Evolutionary conservation across 92 coral and sea anemone genomes (phyloP).

Genomic region (Heteractis magnifica): DNA sequence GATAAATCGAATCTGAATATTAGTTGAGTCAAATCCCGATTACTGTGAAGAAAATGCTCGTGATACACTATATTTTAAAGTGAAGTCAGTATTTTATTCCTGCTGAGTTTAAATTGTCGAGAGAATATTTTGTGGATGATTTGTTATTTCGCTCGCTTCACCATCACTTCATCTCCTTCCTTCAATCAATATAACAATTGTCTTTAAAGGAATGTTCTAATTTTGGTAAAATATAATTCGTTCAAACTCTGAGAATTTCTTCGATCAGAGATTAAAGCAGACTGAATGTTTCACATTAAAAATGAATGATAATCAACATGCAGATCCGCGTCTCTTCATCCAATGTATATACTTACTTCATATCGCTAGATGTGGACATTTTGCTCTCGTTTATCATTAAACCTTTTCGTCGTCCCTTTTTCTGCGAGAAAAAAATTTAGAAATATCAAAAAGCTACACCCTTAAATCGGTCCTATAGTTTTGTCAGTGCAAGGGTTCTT

Average conservation of each 20-base stretch:
- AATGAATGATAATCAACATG: slow-evolving; percentile 17
- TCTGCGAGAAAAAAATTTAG: not conserved
- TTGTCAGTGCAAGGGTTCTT: not conserved
- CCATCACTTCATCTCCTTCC: not conserved
- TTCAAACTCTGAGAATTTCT: not conserved
- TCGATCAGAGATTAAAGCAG: slow-evolving; percentile 39
- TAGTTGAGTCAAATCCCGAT: not conserved
- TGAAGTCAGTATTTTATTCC: not conserved
- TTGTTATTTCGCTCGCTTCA: not conserved
- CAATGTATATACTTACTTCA: not conserved
- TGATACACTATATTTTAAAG: not conserved
- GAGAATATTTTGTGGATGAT: not conserved
- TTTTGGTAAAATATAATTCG: not conserved
- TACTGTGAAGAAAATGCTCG: not conserved
- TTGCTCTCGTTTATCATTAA: not conserved
- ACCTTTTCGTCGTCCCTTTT: not conserved
- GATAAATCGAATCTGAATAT: not conserved
- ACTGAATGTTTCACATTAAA: slow-evolving; percentile 17
- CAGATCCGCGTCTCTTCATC: slow-evolving; percentile 12
- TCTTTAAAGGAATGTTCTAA: slow-evolving; percentile 10
- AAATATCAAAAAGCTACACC: not conserved
- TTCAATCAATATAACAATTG: not conserved
- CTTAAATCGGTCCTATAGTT: not conserved
- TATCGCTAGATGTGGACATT: not conserved
- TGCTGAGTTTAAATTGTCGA: not conserved